phyloP scores from a whole-genome alignment of 2,888 invertebrate genomes.

The Melieria omissa region DNA sequence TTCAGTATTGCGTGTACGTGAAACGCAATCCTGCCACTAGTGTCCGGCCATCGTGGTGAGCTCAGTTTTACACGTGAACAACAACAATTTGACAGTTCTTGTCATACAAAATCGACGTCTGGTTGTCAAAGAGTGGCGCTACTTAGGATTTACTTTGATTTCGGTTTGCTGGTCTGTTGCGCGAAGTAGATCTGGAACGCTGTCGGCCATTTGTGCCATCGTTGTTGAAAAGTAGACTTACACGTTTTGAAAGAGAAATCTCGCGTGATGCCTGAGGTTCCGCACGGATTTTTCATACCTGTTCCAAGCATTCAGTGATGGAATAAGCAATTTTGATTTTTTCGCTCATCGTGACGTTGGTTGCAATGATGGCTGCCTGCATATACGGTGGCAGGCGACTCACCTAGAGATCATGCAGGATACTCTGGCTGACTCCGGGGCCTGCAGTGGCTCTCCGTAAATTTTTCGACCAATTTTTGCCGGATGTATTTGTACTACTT shows the following conservation, averaged over 20 bases:
- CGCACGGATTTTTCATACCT: background rate
- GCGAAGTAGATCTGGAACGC: slow-evolving; percentile 4
- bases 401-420: background rate
- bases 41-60: no score
- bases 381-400: background rate
- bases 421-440: background rate
- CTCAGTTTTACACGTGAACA: no score
- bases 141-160: no score
- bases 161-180: no score
- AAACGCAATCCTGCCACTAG: no score
- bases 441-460: background rate
- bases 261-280: background rate
- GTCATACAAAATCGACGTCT: no score
- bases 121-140: no score
- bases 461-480: no score
- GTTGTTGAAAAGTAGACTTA: background rate
- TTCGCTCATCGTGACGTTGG: background rate
- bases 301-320: slow-evolving; percentile 3
- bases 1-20: no score
- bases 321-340: slow-evolving; percentile 4
- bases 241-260: background rate
- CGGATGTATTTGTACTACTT: no score
- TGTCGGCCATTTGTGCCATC: background rate
- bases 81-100: no score
- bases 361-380: slow-evolving; percentile 3